Evolutionary conservation across 2,888 invertebrate species (phyloP), one percentile per base, ranked within the genome.

Genomic region (Trachelus troglodyta): DNA sequence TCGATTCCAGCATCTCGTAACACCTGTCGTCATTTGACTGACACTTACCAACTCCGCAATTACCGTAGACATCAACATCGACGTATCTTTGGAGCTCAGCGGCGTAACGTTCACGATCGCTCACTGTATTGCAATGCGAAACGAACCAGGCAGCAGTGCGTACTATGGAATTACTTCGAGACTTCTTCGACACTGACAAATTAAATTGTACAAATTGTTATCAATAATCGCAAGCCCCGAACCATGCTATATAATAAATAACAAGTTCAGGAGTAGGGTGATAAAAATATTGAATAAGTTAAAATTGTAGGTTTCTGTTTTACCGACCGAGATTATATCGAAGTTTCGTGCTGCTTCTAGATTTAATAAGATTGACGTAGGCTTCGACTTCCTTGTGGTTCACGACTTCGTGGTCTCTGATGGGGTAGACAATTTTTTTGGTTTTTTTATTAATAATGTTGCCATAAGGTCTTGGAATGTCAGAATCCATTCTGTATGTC

Each of bases 41-140:
- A 69, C 74, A 73, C 23, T 12, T 23, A 12, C 35, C 40, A 34
- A 4, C 11, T 0, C 94, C 94, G 86, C 94, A 94, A 37, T 91
- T 87, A 0, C 94, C 94, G 83, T 89, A 94, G 30, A 94, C 89
- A 82, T 94, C 94, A 3, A 94, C 90, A 1, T 92, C 84, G 35
- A 95, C 92, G 83, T 93, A 87, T 75, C 90, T 89, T 34, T 90
- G 86, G 34, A 95, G 87, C 35, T 91, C 92, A 77, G 84, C 74
- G 4, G 92, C 77, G n/a, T 91, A 90, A 0, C 81, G 30, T 84
- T 92, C 92, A 34, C 92, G 86, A 69, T 86, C 86, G 81, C 92
- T 92, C 35, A 83, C 85, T 1, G 86, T 40, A 23, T 23, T 40
- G 23, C 56, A 56, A 23, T 56, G 9, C 23, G 56, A 56, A 2